Base-by-base conservation (phyloP, 2,113 vertebrate species). In the Apodemus speciosus region DNA sequence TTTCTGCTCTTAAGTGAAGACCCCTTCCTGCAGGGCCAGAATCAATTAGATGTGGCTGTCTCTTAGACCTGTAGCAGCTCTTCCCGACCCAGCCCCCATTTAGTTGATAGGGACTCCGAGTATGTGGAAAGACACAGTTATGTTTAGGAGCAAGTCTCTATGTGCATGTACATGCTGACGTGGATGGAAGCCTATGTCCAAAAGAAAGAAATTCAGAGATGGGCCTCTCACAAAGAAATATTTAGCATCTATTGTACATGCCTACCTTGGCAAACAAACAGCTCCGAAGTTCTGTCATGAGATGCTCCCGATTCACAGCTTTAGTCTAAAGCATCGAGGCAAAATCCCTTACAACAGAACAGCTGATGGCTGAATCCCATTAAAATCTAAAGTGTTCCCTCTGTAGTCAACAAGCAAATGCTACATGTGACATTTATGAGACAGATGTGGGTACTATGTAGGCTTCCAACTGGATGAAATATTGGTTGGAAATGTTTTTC, bases 41-140 rank as follows among this genome's bases (percentile, higher is more conserved):
- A 96, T 95, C 95, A 93, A 79, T 96, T 94, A 94, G 79, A 92
- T 93, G 76, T 96, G 87, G 71, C 81, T 95, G 69, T 88, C 85
- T 87, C 88, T 95, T 40, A 71, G 1, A 91, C 83, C 25, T 53
- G n/a, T 6, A 25, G 56, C 40, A 51, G 20, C 66, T 32, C 23
- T 6, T 5, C 35, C 11, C 62, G 43, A 46, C 62, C 3, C 21
- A 1, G 73, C 77, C 14, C 20, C 40, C 58, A 32, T 10, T 38
- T 86, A n/a, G 23, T 21, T 85, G 73, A 71, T 16, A 79, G n/a
- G 62, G 9, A 58, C 88, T 85, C 53, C 81, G 38, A 35, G 23
- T 46, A 21, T 88, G 23, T 81, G 9, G 15, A n/a, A 77, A 43
- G 25, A 95, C 60, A 32, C 0, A 81, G 30, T 92, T 85, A 53